Evolutionary conservation across 2,797 vertebrate species (phyloP).

Genomic region (Vipera ursinii): DNA sequence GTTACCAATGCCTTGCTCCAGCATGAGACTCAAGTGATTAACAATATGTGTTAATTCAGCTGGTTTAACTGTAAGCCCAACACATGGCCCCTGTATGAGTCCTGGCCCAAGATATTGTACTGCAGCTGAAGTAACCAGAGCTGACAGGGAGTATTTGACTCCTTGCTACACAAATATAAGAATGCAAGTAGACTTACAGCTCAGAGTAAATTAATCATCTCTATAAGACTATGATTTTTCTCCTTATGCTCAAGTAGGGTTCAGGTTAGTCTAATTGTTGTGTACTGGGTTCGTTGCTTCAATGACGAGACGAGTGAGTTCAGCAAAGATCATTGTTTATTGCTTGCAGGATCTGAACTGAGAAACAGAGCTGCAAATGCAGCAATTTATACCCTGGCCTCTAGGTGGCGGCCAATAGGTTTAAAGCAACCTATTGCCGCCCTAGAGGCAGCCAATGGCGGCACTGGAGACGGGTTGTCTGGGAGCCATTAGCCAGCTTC

Average conservation of each 20-base stretch:
- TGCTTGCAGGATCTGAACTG: too few species aligned
- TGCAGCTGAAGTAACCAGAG: not conserved
- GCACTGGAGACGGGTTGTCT: too few species aligned
- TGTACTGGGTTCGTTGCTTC: too few species aligned
- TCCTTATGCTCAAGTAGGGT: not conserved
- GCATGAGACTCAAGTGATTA: not conserved
- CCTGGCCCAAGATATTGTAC: not conserved
- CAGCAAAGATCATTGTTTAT: too few species aligned
- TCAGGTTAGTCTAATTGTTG: not conserved
- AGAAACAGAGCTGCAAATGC: too few species aligned
- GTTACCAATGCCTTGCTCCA: not conserved
- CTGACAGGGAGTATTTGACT: not conserved
- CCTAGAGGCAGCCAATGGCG: too few species aligned
- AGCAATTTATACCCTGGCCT: too few species aligned
- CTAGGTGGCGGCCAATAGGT: too few species aligned
- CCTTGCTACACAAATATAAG: not conserved
- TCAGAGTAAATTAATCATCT: not conserved
- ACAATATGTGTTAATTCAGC: not conserved
- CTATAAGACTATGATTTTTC: not conserved
- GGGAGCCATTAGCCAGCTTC: too few species aligned
- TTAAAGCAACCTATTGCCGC: too few species aligned
- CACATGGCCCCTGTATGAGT: not conserved
- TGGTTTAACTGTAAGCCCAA: not conserved
- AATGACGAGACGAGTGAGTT: too few species aligned
- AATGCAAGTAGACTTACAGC: not conserved